Conservation (phyloP, 1,140 invertebrate genomes). For the Apocrypta bakeri region DNA sequence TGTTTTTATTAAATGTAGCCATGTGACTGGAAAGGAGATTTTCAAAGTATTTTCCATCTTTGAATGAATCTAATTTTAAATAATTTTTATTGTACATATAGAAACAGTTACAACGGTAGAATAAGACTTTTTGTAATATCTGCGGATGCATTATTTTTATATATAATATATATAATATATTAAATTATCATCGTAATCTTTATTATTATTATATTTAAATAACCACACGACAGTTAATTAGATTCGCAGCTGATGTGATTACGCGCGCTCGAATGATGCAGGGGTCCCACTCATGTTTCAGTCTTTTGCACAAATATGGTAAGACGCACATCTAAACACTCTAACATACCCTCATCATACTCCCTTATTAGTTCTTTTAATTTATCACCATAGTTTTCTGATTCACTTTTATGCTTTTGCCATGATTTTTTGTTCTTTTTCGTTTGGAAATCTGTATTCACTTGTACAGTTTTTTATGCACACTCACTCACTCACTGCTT, state of each 20-base stretch:
- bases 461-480: background rate
- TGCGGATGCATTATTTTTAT: constrained; percentile 55
- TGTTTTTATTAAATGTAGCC: too few relatives aligned
- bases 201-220: constrained; percentile 58
- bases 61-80: background rate
- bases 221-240: constrained; percentile 59
- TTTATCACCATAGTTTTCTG: background rate
- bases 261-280: constrained; percentile 61
- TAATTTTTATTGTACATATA: constrained; percentile 59
- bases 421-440: constrained; percentile 25
- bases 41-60: background rate
- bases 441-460: constrained; percentile 3
- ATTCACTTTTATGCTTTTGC: background rate
- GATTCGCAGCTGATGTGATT: constrained; percentile 57
- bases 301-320: constrained; percentile 55
- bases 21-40: background rate
- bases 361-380: constrained; percentile 6
- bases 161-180: constrained; percentile 54
- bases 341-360: background rate
- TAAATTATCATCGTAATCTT: constrained; percentile 39
- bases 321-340: constrained; percentile 42
- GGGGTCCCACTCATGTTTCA: constrained; percentile 52
- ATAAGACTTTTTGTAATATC: constrained; percentile 60
- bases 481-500: constrained; percentile 4
- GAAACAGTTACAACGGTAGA: constrained; percentile 68